Conservation (phyloP, 2,113 vertebrate genomes). For the Coreoperca whiteheadi region DNA sequence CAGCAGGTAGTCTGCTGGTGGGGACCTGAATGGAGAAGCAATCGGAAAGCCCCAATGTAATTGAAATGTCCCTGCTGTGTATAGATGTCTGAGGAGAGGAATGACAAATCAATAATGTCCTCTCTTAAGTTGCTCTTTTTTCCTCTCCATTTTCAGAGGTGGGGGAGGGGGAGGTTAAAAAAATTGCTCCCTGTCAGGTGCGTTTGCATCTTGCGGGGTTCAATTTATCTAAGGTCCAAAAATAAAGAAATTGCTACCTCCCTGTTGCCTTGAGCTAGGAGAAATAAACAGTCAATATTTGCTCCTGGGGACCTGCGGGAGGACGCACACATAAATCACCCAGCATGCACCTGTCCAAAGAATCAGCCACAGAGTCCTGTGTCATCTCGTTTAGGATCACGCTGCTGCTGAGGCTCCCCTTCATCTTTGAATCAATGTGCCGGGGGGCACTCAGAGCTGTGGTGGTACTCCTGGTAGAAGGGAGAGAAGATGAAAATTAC, state of each 20-base stretch:
- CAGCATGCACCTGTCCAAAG: constrained; percentile 85
- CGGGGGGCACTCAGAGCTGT: constrained; percentile 61
- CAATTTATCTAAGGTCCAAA: constrained; percentile 81
- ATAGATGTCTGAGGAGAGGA: constrained; percentile 65
- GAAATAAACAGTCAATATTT: constrained; percentile 87
- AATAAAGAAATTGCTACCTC: constrained; percentile 84
- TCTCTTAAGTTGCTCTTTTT: constrained; percentile 69
- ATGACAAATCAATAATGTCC: constrained; percentile 81
- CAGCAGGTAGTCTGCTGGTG: constrained; percentile 31
- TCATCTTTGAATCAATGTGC: constrained; percentile 80
- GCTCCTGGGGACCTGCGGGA: constrained; percentile 79
- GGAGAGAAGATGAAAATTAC: constrained; percentile 68
- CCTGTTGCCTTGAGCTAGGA: constrained; percentile 80
- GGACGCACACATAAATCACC: constrained; percentile 85
- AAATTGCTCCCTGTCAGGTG: constrained; percentile 74
- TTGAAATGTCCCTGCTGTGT: constrained; percentile 75
- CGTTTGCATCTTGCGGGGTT: constrained; percentile 83
- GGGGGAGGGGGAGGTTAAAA: constrained; percentile 30
- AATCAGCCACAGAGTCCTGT: constrained; percentile 81
- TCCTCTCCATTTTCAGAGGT: constrained; percentile 40
- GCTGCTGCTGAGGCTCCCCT: constrained; percentile 73
- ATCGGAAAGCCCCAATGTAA: constrained; percentile 63
- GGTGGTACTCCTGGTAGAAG: constrained; percentile 42
- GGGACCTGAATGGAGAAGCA: constrained; percentile 33
- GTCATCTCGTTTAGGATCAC: constrained; percentile 82